Evolutionary conservation across 2,888 invertebrate genomes (phyloP).

Genomic region (Kryphioiulus occultus): DNA sequence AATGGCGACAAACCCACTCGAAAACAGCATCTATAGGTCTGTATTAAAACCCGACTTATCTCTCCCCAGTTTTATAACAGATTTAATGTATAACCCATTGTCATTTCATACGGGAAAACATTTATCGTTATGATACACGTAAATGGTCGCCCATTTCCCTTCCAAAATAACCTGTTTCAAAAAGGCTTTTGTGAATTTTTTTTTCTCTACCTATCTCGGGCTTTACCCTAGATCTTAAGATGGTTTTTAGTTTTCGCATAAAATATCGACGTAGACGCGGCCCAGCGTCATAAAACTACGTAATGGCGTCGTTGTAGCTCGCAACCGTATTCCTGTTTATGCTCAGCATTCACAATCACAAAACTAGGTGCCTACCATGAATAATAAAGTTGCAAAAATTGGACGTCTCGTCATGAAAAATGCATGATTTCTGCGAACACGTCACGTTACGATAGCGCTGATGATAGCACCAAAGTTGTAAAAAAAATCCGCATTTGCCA

Average conservation of each 20-base stretch:
- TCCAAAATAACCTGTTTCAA: conserved; percentile 16
- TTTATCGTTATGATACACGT: conserved; percentile 1
- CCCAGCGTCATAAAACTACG: neutral
- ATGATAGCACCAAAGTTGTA: conserved; percentile 25
- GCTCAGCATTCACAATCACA: neutral
- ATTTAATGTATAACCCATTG: conserved; percentile 12
- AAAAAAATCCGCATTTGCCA: neutral
- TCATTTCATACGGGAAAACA: conserved; percentile 36
- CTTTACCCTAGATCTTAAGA: neutral
- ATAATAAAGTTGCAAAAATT: conserved; percentile 20
- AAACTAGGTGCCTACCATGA: conserved; percentile 27
- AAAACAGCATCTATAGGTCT: neutral
- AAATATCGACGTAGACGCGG: neutral
- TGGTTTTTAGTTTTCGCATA: conserved; percentile 8
- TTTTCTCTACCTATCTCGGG: neutral
- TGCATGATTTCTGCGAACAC: neutral
- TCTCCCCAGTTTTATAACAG: neutral
- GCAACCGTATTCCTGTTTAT: conserved; percentile 13
- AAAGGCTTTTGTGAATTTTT: neutral
- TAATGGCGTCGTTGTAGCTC: neutral
- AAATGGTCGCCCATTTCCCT: conserved; percentile 14
- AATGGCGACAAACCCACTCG: neutral
- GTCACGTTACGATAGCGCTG: neutral
- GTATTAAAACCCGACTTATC: conserved; percentile 6
- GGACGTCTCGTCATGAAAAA: conserved; percentile 32